Base-by-base conservation (phyloP, 1,140 invertebrate species). In the Eubasilissa regina region DNA sequence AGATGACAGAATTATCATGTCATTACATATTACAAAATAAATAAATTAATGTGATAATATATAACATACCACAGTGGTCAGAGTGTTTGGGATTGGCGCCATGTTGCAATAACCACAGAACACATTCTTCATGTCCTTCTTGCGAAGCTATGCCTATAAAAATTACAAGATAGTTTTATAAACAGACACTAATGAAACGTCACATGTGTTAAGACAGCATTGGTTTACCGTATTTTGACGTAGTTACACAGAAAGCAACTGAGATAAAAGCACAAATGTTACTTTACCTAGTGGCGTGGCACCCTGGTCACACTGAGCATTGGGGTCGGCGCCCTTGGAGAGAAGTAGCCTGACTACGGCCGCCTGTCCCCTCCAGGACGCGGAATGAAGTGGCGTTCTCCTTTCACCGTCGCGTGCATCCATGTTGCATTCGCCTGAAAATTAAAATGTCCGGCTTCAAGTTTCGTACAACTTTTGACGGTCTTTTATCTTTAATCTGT, bases 291-390 rank as follows among this genome's bases (percentile, higher is more conserved):
- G 88, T 48, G 97, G 96, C 62, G 97, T 98, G 47, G 97, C 97
- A 45, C 97, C 97, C 89, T 96, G 95, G 86, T 97, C 97, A 85
- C 97, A 98, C 9, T 95, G 95, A 85, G 98, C 96, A 89, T 98
- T 94, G 13, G 97, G 95, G 77, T 91, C 89, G 0, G 97, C 95
- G 6, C 94, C 93, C 82, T 93, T 91, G 84, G 94, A 93, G 13
- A 97, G 88, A 10, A 99, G 88, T 48, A 97, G 88, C 68, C 94
- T 91, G 55, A 98, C 96, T 48, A 97, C 95, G 72, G 93, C 91
- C 21, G 93, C 92, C 84, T 98, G 95, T 9, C 97, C 97, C 86
- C 98, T 95, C 97, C 97, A 98, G 66, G 96, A 95, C n/a, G 97
- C 97, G 15, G 96, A 97, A 88, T 98, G 97, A 76, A 98, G 86